A percentile compares a stretch with the other conserved stretches of the same genome.
Evolutionary conservation across 2,113 vertebrate genomes (phyloP).

Genomic region (Talpa occidentalis): DNA sequence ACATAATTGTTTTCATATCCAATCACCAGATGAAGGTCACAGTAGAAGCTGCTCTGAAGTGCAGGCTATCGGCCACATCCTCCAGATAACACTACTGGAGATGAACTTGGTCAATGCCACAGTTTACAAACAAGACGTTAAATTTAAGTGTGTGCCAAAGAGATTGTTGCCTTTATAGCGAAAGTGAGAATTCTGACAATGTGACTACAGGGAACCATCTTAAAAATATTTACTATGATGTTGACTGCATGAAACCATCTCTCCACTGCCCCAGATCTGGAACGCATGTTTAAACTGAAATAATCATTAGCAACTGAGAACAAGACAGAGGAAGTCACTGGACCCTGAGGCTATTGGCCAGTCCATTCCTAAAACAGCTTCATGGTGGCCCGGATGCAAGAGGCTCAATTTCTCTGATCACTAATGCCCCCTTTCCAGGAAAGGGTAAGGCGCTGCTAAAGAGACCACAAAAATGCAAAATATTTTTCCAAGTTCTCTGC

Average conservation of each 20-base stretch:
- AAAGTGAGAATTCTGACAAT: background rate
- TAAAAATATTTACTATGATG: background rate
- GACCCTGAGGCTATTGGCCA: background rate
- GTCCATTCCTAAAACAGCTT: background rate
- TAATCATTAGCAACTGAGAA: background rate
- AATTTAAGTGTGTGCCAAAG: background rate
- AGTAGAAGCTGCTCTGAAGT: background rate
- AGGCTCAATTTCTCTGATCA: background rate
- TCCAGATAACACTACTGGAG: accelerated
- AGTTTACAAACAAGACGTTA: background rate
- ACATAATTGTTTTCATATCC: background rate
- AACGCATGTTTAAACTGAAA: background rate
- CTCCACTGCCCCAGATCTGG: background rate
- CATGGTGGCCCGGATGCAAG: background rate
- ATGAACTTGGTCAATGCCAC: background rate
- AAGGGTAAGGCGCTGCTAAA: background rate
- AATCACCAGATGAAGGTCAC: background rate
- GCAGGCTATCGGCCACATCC: background rate
- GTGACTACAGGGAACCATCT: background rate
- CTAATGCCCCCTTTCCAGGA: background rate
- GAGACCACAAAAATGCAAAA: background rate
- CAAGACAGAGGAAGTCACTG: background rate
- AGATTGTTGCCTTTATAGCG: background rate
- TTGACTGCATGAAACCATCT: background rate
- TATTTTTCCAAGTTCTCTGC: constrained; percentile 20